Percentiles rank a stretch among this genome's conserved stretches.
These are phyloP conservation scores for Psittacula cyanocephala DNA, from an alignment of 2,113 vertebrate species.

Conservation along the genomic window DNA sequence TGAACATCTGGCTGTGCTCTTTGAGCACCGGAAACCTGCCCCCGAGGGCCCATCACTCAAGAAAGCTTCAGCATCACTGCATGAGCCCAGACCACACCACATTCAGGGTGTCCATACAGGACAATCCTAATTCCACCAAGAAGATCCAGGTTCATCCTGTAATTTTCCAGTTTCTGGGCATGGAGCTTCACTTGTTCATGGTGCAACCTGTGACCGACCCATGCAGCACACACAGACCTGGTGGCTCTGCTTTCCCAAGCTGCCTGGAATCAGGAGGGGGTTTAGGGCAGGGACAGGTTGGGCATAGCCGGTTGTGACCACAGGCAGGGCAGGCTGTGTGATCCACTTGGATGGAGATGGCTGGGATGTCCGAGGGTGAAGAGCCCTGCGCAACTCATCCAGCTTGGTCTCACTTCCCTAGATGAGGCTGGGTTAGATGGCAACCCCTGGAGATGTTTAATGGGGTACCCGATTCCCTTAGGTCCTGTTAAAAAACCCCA, in stretches of 20 bases:
- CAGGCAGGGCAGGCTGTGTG: background rate
- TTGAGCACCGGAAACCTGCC: background rate
- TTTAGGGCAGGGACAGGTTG: background rate
- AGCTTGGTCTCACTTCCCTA: background rate
- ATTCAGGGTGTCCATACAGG: background rate
- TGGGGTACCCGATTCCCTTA: background rate
- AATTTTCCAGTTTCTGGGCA: background rate
- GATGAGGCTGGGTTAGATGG: background rate
- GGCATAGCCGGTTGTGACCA: background rate
- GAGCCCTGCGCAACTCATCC: background rate
- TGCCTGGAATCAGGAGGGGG: background rate
- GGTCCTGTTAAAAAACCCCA: background rate
- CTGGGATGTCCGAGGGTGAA: background rate
- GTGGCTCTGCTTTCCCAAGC: background rate
- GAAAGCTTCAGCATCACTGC: background rate
- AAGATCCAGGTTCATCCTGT: background rate
- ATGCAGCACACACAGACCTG: background rate
- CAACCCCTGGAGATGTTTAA: background rate
- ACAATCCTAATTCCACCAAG: background rate
- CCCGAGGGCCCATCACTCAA: accelerated
- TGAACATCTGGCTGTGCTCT: background rate
- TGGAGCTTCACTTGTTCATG: background rate
- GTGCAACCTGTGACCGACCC: accelerated
- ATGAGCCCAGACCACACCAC: background rate
- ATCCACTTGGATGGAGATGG: accelerated